Percentiles rank a stretch among this genome's conserved stretches.
phyloP scores from a whole-genome alignment of 1,140 invertebrate genomes.

The Trichogramma pretiosum region DNA sequence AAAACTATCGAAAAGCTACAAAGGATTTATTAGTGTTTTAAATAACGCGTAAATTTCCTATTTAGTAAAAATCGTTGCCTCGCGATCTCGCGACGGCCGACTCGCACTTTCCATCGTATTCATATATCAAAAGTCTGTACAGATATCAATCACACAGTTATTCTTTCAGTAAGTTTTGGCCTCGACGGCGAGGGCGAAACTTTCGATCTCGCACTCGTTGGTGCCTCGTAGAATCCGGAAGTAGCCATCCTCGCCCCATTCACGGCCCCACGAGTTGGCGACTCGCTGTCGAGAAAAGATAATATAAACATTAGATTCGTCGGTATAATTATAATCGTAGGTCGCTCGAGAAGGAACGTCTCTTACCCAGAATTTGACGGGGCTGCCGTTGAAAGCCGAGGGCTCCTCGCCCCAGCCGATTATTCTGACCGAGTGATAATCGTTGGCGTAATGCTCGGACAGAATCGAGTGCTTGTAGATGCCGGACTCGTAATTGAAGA shows the following conservation, averaged over 20 bases:
- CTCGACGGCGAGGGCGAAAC: slow-evolving; percentile 70
- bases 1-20: neutral
- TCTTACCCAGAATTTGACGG: slow-evolving; percentile 82
- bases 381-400: slow-evolving; percentile 27
- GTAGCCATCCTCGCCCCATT: slow-evolving; percentile 83
- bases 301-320: neutral
- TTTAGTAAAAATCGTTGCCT: too few relatives aligned
- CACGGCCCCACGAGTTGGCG: slow-evolving; percentile 80
- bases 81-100: neutral
- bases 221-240: slow-evolving; percentile 71
- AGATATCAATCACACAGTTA: neutral
- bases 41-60: too few relatives aligned
- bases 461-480: slow-evolving; percentile 64
- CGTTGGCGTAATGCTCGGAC: slow-evolving; percentile 49
- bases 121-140: neutral
- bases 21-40: too few relatives aligned
- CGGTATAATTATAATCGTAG: neutral
- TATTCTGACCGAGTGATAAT: slow-evolving; percentile 83
- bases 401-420: slow-evolving; percentile 82
- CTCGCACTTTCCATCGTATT: neutral
- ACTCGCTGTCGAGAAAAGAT: slow-evolving; percentile 56
- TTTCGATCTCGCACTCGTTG: slow-evolving; percentile 82
- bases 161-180: slow-evolving; percentile 44
- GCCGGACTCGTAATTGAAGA: slow-evolving; percentile 79
- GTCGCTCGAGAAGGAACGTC: neutral